Evolutionary conservation across 2,888 invertebrate species (phyloP).

Genomic region (Nysson spinosus): DNA sequence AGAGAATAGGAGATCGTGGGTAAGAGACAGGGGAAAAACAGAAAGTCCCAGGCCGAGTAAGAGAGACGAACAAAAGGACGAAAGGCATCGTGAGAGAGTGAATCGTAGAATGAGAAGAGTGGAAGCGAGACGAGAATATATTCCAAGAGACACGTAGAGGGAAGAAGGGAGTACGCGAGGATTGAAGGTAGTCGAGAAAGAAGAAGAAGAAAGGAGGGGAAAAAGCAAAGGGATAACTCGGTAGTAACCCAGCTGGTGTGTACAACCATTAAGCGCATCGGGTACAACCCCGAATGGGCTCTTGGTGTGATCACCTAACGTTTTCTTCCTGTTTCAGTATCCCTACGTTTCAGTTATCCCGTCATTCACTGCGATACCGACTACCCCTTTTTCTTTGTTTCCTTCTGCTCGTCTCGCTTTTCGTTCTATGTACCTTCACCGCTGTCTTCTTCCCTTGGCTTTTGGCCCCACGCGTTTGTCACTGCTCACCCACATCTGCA

Average conservation of each 20-base stretch:
- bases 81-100: too few species aligned
- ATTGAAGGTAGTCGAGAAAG: constrained; percentile 12
- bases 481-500: constrained; percentile 39
- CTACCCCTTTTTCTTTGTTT: constrained; percentile 15
- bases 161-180: constrained; percentile 9
- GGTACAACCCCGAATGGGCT: constrained; percentile 58
- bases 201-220: constrained; percentile 41
- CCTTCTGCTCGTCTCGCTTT: constrained; percentile 6
- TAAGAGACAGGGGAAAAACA: not conserved
- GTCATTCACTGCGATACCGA: constrained; percentile 22
- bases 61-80: not conserved
- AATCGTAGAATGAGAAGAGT: too few species aligned
- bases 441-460: constrained; percentile 34
- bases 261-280: constrained; percentile 62
- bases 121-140: too few species aligned
- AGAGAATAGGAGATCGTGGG: not conserved
- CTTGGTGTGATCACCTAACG: constrained; percentile 55
- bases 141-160: constrained; percentile 2
- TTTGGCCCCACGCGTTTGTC: constrained; percentile 35
- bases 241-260: constrained; percentile 51
- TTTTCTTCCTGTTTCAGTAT: constrained; percentile 47
- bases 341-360: constrained; percentile 13
- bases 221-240: constrained; percentile 60
- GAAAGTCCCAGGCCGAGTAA: not conserved
- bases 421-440: constrained; percentile 28